Evolutionary conservation across 2,113 vertebrate species (phyloP).

Genomic region (Phylloscopus trochilus): DNA sequence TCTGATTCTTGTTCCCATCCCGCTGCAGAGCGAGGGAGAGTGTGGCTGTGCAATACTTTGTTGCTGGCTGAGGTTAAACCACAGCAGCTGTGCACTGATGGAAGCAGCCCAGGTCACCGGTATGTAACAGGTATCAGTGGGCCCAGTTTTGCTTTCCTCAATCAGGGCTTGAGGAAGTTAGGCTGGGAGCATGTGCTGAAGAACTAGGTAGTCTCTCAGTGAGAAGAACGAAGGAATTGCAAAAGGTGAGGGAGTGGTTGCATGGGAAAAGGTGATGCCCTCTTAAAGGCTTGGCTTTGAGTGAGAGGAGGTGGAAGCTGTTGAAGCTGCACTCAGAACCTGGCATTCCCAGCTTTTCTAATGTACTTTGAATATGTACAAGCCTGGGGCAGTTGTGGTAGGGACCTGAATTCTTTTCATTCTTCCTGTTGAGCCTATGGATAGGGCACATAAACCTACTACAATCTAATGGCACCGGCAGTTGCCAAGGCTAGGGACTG

Average conservation of each 20-base stretch:
- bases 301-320: neutral
- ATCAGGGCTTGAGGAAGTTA: neutral
- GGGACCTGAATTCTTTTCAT: neutral
- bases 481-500: neutral
- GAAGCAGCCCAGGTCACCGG: neutral
- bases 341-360: neutral
- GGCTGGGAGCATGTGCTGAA: neutral
- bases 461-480: rapidly evolving
- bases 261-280: rapidly evolving
- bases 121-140: neutral
- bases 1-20: neutral
- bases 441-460: neutral
- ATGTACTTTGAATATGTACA: rapidly evolving
- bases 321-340: neutral
- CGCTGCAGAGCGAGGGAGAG: rapidly evolving
- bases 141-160: neutral
- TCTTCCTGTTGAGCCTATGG: neutral
- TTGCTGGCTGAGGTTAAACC: neutral
- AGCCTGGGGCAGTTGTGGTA: neutral
- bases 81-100: neutral
- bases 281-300: neutral
- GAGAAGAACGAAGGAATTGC: neutral
- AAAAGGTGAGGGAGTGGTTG: neutral
- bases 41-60: rapidly evolving
- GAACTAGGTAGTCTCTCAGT: rapidly evolving